Conservation (phyloP, 2,888 invertebrate genomes). For the Lutraria lutraria region DNA sequence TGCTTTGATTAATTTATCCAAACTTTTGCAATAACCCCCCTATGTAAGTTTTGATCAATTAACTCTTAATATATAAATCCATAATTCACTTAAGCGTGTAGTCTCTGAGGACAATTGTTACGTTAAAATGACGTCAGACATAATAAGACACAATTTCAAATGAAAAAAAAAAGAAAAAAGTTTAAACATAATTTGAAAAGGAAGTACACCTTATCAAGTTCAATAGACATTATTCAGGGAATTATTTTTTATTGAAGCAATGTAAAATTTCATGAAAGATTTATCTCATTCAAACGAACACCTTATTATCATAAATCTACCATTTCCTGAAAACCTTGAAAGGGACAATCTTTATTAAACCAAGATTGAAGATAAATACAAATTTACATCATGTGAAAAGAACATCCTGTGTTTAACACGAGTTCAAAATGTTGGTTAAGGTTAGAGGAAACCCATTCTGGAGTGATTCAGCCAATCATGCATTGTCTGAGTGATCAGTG, state of each 20-base stretch:
- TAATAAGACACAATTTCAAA: neutral
- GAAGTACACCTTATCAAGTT: neutral
- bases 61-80: neutral
- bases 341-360: conserved; percentile 32
- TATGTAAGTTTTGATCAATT: neutral
- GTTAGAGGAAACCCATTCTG: neutral
- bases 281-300: conserved; percentile 1
- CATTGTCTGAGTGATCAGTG: no score
- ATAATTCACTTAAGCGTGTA: neutral
- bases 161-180: neutral
- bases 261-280: neutral
- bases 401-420: conserved; percentile 30
- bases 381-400: conserved; percentile 22
- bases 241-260: neutral
- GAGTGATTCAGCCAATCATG: neutral
- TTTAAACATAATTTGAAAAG: neutral
- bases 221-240: neutral
- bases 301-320: conserved; percentile 45
- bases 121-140: neutral
- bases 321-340: conserved; percentile 40
- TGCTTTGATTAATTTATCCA: no score
- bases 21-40: no score
- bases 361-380: conserved; percentile 27
- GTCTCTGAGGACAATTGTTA: neutral
- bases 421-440: neutral